phyloP scores from a whole-genome alignment of 2,113 vertebrate species.

The Callipepla californica region DNA sequence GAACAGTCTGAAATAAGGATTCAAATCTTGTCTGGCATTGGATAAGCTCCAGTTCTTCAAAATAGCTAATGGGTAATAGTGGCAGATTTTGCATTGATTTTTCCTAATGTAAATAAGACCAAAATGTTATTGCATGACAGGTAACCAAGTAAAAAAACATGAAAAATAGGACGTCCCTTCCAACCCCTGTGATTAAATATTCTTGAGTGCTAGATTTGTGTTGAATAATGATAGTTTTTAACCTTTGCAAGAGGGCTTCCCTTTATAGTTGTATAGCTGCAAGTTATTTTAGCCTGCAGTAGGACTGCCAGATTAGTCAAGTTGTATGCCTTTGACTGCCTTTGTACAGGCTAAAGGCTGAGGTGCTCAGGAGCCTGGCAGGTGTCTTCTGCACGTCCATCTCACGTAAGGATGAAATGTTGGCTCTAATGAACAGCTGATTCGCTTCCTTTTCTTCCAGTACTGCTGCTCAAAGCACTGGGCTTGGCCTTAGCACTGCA shows the following conservation, averaged over 20 bases:
- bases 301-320: background rate
- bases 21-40: background rate
- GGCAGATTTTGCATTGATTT: background rate
- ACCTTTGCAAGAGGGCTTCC: background rate
- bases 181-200: background rate
- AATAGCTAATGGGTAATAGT: background rate
- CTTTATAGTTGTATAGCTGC: background rate
- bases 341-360: background rate
- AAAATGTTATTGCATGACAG: background rate
- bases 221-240: constrained; percentile 10
- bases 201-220: background rate
- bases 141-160: background rate
- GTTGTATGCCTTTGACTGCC: background rate
- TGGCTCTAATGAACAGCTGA: background rate
- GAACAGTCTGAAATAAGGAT: background rate
- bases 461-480: background rate
- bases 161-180: background rate
- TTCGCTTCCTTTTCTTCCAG: background rate
- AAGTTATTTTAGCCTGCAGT: background rate
- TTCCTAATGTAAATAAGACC: background rate
- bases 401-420: background rate
- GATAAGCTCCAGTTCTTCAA: background rate
- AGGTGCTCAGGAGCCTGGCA: background rate
- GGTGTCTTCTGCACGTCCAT: background rate
- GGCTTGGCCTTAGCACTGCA: background rate